Conservation (phyloP, 2,113 vertebrate species). For the Pampusana beccarii region DNA sequence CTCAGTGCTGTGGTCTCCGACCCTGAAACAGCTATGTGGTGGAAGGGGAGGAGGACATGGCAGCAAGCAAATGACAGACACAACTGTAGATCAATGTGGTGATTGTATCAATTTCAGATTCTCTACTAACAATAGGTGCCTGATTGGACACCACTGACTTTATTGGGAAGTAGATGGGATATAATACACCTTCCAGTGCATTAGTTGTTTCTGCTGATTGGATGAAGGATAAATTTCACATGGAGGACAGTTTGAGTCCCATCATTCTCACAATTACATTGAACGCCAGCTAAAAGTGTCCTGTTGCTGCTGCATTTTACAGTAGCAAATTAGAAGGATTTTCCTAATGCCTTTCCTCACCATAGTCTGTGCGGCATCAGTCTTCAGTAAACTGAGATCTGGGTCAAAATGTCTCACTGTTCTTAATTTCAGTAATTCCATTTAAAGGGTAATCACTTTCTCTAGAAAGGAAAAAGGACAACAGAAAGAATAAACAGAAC, state of each 20-base stretch:
- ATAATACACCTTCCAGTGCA: constrained; percentile 73
- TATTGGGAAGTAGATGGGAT: constrained; percentile 77
- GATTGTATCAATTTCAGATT: constrained; percentile 84
- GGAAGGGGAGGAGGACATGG: background rate
- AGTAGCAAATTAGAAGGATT: constrained; percentile 54
- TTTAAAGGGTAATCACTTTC: background rate
- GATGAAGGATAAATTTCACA: constrained; percentile 74
- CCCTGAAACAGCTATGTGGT: background rate
- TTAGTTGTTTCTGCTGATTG: constrained; percentile 80
- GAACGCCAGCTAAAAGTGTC: constrained; percentile 62
- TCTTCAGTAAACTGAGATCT: constrained; percentile 24
- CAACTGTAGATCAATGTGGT: constrained; percentile 78
- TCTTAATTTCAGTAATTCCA: constrained; percentile 56
- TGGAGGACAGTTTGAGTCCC: constrained; percentile 68
- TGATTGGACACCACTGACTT: constrained; percentile 80
- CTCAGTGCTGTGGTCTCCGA: background rate
- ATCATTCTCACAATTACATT: constrained; percentile 67
- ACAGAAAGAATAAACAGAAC: constrained; percentile 44
- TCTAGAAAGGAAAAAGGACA: constrained; percentile 16
- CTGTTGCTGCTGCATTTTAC: constrained; percentile 63
- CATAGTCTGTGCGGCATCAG: constrained; percentile 3
- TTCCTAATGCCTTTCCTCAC: constrained; percentile 45
- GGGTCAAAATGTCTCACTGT: background rate
- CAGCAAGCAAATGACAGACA: constrained; percentile 67
- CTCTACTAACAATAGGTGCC: constrained; percentile 80